A percentile compares a stretch with the other conserved stretches of the same genome.
Evolutionary conservation across 2,888 invertebrate species (phyloP).

Genomic region (Ecliptopera silaceata): DNA sequence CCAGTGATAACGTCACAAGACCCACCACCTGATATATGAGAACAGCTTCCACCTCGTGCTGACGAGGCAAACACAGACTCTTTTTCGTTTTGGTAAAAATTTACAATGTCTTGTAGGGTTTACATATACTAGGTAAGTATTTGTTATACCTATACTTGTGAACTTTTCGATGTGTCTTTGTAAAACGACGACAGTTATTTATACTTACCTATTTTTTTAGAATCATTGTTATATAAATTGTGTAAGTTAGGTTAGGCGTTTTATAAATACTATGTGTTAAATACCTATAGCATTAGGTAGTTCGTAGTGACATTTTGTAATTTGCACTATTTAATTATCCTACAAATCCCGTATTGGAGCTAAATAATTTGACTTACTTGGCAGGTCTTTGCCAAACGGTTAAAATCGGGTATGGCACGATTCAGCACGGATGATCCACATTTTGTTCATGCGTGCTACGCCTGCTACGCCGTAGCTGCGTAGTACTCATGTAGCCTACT

Average conservation of each 20-base stretch:
- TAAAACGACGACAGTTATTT: slow-evolving; percentile 49
- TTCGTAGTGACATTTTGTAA: slow-evolving; percentile 13
- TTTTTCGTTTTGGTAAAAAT: slow-evolving; percentile 61
- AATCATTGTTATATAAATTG: slow-evolving; percentile 55
- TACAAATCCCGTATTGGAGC: neutral
- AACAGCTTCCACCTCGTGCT: neutral
- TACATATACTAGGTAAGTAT: slow-evolving; percentile 39
- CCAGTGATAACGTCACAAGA: slow-evolving; percentile 14
- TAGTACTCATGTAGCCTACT: too few relatives aligned
- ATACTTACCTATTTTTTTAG: slow-evolving; percentile 62
- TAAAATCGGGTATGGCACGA: too few relatives aligned
- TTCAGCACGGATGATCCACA: neutral
- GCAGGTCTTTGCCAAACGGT: too few relatives aligned
- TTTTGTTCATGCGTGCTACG: neutral
- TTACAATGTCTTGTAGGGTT: slow-evolving; percentile 58
- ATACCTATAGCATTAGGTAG: slow-evolving; percentile 31
- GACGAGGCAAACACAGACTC: slow-evolving; percentile 39
- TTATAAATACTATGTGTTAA: slow-evolving; percentile 24
- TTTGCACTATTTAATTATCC: neutral
- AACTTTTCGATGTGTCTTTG: slow-evolving; percentile 64
- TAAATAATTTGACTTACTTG: neutral
- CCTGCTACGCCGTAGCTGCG: neutral
- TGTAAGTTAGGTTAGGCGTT: slow-evolving; percentile 34
- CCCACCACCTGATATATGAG: slow-evolving; percentile 35
- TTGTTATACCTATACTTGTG: slow-evolving; percentile 38